phyloP scores from a whole-genome alignment of 1,140 invertebrate species.

The Psix sp. region DNA sequence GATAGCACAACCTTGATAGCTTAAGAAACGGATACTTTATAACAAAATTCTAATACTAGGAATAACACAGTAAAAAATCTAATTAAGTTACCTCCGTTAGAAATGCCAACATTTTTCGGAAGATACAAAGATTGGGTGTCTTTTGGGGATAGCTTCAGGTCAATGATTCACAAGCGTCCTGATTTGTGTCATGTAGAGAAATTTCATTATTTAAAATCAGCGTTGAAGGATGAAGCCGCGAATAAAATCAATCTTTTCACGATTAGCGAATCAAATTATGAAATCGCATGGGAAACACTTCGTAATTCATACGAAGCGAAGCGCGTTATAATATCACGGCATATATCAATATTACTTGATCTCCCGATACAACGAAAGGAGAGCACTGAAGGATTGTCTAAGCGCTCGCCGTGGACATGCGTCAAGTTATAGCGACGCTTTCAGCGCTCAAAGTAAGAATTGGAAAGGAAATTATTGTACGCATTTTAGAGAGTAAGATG shows the following conservation, averaged over 20 bases:
- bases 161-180: conserved; percentile 14
- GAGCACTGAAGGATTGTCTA: no score
- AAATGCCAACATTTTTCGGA: conserved; percentile 31
- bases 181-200: conserved; percentile 37
- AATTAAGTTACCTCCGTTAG: conserved; percentile 29
- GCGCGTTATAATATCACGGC: background rate
- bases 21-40: no score
- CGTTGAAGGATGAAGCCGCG: conserved; percentile 16
- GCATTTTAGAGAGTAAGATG: conserved; percentile 8
- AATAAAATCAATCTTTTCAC: conserved; percentile 27
- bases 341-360: background rate
- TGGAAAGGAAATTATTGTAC: background rate
- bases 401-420: no score
- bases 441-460: background rate
- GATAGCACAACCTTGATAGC: no score
- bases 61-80: background rate
- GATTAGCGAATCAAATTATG: conserved; percentile 33
- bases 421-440: conserved; percentile 4
- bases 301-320: background rate
- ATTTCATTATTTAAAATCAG: conserved; percentile 51
- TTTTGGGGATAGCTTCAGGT: conserved; percentile 33
- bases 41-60: background rate
- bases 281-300: conserved; percentile 2
- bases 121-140: conserved; percentile 46
- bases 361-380: background rate